These are phyloP conservation scores for Achroia grisella DNA, from an alignment of 1,140 invertebrate genomes.

Conservation along the genomic window DNA sequence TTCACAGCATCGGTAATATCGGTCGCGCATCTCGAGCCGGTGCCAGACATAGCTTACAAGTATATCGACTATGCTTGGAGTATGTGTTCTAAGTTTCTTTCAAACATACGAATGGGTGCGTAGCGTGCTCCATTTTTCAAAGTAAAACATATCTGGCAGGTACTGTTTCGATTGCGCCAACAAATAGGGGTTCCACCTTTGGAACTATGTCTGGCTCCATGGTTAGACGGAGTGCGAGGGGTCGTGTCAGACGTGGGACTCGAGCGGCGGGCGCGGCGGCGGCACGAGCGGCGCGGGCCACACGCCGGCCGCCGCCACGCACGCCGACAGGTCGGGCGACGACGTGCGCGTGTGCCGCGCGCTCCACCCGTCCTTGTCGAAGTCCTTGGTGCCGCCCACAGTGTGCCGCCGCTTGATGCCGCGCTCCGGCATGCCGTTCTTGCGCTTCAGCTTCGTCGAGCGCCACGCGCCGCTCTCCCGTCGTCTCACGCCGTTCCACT, in stretches of 20 bases:
- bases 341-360: constrained; percentile 66
- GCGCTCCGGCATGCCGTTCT: constrained; percentile 83
- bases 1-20: no score
- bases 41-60: no score
- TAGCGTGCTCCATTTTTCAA: no score
- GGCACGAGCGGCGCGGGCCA: constrained; percentile 48
- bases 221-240: neutral
- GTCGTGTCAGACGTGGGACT: constrained; percentile 70
- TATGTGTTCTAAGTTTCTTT: no score
- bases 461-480: constrained; percentile 75
- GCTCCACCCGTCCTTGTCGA: constrained; percentile 71
- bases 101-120: no score
- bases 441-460: constrained; percentile 80
- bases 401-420: constrained; percentile 93
- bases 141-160: no score
- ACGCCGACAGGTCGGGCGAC: constrained; percentile 58
- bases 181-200: no score
- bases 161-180: no score
- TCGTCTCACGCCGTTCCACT: constrained; percentile 84
- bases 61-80: no score
- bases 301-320: constrained; percentile 10
- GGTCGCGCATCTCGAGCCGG: no score
- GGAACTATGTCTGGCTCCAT: no score
- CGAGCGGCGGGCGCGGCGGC: constrained; percentile 55
- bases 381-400: constrained; percentile 92